phyloP scores from a whole-genome alignment of 2,797 vertebrate species.

The Rousettus madagascariensis region DNA sequence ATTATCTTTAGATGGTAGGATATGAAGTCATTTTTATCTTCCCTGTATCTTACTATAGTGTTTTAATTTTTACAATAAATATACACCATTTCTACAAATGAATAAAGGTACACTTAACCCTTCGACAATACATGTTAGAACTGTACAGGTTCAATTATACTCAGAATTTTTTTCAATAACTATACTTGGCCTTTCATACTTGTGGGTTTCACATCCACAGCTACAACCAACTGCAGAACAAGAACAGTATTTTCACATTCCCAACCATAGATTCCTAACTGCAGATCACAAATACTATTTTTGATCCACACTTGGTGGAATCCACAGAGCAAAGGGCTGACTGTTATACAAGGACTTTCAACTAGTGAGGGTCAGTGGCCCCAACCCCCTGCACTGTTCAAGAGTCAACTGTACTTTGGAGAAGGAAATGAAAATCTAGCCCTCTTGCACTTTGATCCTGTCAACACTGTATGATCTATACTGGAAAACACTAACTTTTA shows the following conservation, averaged over 20 bases:
- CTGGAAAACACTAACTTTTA: background rate
- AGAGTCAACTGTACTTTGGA: background rate
- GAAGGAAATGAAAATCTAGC: slow-evolving; percentile 9
- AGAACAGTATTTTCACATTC: background rate
- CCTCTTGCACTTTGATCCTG: background rate
- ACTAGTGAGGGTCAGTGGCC: background rate
- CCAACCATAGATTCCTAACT: background rate
- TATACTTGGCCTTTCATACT: background rate
- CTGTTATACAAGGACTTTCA: background rate
- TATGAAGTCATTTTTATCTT: background rate
- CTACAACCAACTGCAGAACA: background rate
- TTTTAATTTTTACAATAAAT: slow-evolving; percentile 19
- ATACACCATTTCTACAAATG: background rate
- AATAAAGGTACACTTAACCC: background rate
- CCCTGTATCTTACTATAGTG: background rate
- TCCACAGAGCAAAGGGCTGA: background rate
- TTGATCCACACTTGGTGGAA: no score
- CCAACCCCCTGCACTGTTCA: background rate
- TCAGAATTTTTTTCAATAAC: background rate
- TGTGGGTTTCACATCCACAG: background rate
- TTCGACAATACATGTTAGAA: background rate
- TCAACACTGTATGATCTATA: background rate
- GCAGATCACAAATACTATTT: no score
- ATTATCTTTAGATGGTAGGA: background rate
- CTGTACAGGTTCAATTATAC: background rate